These are phyloP conservation scores for Oryzaephilus surinamensis DNA, from an alignment of 1,140 invertebrate genomes.

Conservation along the genomic window DNA sequence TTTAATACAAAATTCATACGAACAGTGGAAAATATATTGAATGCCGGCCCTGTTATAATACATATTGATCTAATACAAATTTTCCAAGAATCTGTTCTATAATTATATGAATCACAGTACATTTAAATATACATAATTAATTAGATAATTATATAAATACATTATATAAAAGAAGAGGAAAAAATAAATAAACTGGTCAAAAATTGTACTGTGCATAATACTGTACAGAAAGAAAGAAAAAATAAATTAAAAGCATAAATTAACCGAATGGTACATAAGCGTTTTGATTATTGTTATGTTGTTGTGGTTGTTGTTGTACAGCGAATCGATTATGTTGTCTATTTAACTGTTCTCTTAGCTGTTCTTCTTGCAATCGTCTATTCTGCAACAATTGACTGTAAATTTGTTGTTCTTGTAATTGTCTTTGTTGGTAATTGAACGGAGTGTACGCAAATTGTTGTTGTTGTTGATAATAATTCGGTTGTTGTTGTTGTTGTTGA, in stretches of 20 bases:
- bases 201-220: no score
- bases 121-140: neutral
- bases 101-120: no score
- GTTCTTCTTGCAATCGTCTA: conserved; percentile 15
- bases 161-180: neutral
- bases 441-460: conserved; percentile 20
- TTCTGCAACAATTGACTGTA: conserved; percentile 22
- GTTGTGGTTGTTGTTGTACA: conserved; percentile 8
- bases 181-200: no score
- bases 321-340: conserved; percentile 27
- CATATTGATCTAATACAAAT: no score
- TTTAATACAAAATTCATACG: no score
- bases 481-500: conserved; percentile 12
- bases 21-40: no score
- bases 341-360: conserved; percentile 13
- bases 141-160: neutral
- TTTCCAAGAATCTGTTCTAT: no score
- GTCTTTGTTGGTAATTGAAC: conserved; percentile 17
- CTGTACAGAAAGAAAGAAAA: no score
- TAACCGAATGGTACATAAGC: conserved; percentile 21
- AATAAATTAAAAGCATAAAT: conserved; percentile 1
- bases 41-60: no score
- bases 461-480: conserved; percentile 10
- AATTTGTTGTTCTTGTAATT: conserved; percentile 17
- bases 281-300: conserved; percentile 15